Conservation (phyloP, 2,888 invertebrate genomes). For the Gortyna flavago region DNA sequence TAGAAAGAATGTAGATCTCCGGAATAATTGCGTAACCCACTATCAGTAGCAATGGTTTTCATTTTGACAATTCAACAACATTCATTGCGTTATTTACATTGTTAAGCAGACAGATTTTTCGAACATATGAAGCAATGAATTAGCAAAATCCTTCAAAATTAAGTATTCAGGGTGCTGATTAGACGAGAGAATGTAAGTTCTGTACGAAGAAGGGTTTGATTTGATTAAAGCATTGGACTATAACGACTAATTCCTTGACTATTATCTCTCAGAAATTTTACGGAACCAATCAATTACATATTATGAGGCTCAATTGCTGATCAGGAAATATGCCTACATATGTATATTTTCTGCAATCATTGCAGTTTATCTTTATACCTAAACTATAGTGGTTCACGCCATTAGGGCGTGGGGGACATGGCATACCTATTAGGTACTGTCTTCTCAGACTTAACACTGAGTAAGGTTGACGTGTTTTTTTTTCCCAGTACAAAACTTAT, state of each 20-base stretch:
- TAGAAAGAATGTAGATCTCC: background rate
- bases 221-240: background rate
- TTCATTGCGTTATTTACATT: no score
- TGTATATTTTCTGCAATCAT: background rate
- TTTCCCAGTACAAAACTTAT: background rate
- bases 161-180: background rate
- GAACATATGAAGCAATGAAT: no score
- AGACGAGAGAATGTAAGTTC: no score
- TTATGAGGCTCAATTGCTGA: constrained; percentile 5
- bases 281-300: constrained; percentile 1
- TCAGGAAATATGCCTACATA: background rate
- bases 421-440: background rate
- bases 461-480: background rate
- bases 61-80: no score
- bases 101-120: no score
- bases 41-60: no score
- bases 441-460: background rate
- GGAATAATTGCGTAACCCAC: no score
- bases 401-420: background rate
- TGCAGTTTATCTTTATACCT: background rate
- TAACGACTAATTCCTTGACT: background rate
- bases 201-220: background rate
- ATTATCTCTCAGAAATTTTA: constrained; percentile 5
- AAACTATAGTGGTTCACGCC: no score
- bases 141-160: no score